Percentiles rank a stretch among this genome's conserved stretches.
Evolutionary conservation across 2,113 vertebrate species (phyloP).

Genomic region (Opisthocomus hoazin): DNA sequence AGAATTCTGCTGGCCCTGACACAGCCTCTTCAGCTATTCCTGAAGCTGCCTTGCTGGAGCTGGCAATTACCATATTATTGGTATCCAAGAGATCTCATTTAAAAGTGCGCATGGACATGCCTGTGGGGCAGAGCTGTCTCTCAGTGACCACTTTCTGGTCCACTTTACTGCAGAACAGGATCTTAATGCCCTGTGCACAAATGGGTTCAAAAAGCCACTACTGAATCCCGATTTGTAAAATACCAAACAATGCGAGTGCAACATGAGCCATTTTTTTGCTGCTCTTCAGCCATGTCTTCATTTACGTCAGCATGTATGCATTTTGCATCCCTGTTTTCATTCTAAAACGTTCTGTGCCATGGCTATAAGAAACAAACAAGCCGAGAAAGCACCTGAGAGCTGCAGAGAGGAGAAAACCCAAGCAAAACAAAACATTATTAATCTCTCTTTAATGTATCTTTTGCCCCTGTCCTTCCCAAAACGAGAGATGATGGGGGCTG

Average conservation of each 20-base stretch:
- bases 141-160: background rate
- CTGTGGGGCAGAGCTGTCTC: background rate
- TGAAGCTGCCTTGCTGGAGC: background rate
- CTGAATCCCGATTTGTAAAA: background rate
- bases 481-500: background rate
- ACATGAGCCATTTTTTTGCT: background rate
- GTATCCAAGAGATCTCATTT: background rate
- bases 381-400: background rate
- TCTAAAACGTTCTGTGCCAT: background rate
- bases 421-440: slow-evolving; percentile 17
- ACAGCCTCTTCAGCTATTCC: background rate
- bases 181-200: background rate
- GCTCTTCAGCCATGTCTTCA: background rate
- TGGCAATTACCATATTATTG: background rate
- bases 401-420: background rate
- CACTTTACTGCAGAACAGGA: background rate
- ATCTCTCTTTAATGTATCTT: slow-evolving; percentile 27
- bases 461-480: background rate
- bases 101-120: background rate
- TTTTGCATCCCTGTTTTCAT: background rate
- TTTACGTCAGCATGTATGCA: rapidly evolving
- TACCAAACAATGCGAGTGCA: background rate
- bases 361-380: background rate
- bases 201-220: background rate
- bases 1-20: background rate